Base-by-base conservation (phyloP, 2,888 invertebrate species). In the Aphodius granarius region DNA sequence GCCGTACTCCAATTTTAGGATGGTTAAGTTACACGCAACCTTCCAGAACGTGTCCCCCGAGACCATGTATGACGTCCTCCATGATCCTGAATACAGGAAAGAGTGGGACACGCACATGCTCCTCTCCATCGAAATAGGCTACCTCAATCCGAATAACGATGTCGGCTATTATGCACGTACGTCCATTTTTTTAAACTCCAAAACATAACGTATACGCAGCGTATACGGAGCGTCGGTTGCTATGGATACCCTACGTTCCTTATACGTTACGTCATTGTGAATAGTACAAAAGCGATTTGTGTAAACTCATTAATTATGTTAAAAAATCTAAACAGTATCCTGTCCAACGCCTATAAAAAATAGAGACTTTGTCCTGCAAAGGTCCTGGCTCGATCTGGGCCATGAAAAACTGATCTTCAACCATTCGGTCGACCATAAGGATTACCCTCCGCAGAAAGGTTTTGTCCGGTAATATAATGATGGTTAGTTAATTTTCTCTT, bases 91-190 rank as follows among this genome's bases (percentile, higher is more conserved):
- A 83, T 97, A 95, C 87, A 89, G 97, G 78, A 93, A 93, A 83
- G 92, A 94, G 80, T 97, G 97, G 97, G 97, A 97, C 88, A 93
- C 94, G 71, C 94, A 96, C 86, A 96, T 97, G 95, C 88, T 95
- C 80, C 93, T 94, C 70, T 93, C 95, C 0, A 92, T 92, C 83
- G 96, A 97, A 85, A 95, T 97, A 76, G 97, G 97, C 6, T 94
- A 93, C 86, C 91, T 97, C 84, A 96, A 97, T 89, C 95, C 96
- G 21, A 97, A 96, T 88, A 97, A 97, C 85, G 97, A 97, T 87
- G 92, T 97, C 79, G 96, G 96, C 65, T 97, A 97, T 86, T 97
- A 97, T 88, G 94, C 96, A 79, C 91, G 96, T 96, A 84, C 91
- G 92, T 43, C 43, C 43, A 43, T 43, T 13, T 43, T 43, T 0